Percentiles rank a stretch among this genome's conserved stretches.
These are phyloP conservation scores for Mya arenaria DNA, from an alignment of 1,140 invertebrate genomes.

Conservation along the genomic window DNA sequence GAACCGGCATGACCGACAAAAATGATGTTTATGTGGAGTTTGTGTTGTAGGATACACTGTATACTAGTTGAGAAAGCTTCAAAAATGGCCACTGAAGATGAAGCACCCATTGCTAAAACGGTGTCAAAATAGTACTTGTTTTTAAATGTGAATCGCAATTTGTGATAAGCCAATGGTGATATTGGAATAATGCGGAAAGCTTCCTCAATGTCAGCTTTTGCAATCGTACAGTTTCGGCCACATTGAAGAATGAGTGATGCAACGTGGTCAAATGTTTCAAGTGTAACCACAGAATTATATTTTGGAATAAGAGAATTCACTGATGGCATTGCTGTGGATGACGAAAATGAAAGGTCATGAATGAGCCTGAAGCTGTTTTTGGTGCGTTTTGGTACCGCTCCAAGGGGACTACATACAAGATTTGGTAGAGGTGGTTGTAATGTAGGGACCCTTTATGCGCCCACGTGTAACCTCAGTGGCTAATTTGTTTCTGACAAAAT, in stretches of 20 bases:
- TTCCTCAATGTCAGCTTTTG: slow-evolving; percentile 54
- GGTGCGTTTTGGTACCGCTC: not conserved
- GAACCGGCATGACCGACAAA: slow-evolving; percentile 14
- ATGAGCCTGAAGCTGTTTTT: not conserved
- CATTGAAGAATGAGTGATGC: not conserved
- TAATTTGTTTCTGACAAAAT: slow-evolving; percentile 3
- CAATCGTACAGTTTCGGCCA: slow-evolving; percentile 32
- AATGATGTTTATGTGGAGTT: slow-evolving; percentile 9
- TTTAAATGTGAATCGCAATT: slow-evolving; percentile 24
- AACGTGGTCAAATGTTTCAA: slow-evolving; percentile 35
- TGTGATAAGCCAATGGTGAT: slow-evolving; percentile 12
- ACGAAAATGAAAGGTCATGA: slow-evolving; percentile 15
- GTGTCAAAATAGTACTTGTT: slow-evolving; percentile 34
- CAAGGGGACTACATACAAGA: slow-evolving; percentile 23
- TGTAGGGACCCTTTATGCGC: slow-evolving; percentile 13
- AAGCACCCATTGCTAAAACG: slow-evolving; percentile 32
- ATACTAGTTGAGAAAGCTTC: slow-evolving; percentile 11
- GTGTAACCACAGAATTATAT: not conserved
- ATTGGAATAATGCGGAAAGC: slow-evolving; percentile 46
- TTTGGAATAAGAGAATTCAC: not conserved
- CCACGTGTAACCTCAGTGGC: not conserved
- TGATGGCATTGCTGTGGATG: not conserved
- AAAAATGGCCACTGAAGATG: slow-evolving; percentile 26
- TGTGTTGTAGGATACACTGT: slow-evolving; percentile 40
- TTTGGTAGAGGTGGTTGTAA: not conserved